These are phyloP conservation scores for Acipenser ruthenus DNA, from an alignment of 2,797 vertebrate species.

Conservation along the genomic window DNA sequence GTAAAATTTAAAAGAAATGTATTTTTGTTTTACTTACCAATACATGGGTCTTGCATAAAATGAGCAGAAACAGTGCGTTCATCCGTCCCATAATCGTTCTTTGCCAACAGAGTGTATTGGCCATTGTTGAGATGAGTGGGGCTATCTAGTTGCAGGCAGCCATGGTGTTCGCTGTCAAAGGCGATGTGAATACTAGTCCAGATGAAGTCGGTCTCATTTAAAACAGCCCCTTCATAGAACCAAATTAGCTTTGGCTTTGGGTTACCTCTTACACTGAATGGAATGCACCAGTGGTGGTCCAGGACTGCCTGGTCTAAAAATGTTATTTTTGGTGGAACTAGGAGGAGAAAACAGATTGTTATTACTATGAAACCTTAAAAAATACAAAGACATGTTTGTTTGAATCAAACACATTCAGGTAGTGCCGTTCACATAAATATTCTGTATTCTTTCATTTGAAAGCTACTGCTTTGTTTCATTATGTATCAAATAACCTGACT, in stretches of 20 bases:
- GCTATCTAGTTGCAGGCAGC: conserved; percentile 90
- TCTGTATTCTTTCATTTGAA: no score
- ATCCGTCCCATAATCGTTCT: conserved; percentile 71
- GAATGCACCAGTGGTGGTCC: conserved; percentile 97
- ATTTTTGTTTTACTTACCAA: conserved; percentile 53
- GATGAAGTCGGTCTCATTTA: conserved; percentile 78
- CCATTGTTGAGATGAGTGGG: conserved; percentile 95
- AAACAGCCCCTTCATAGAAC: conserved; percentile 60
- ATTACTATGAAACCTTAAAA: not conserved
- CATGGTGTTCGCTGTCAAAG: conserved; percentile 85
- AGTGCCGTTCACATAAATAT: no score
- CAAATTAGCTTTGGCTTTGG: conserved; percentile 74
- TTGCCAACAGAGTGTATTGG: conserved; percentile 75
- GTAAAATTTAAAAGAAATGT: not conserved
- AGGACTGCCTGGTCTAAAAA: conserved; percentile 80
- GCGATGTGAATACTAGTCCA: conserved; percentile 77
- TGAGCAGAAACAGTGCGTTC: conserved; percentile 72
- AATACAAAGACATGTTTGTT: no score
- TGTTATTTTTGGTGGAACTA: conserved; percentile 87
- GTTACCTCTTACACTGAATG: conserved; percentile 90
- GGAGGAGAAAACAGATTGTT: not conserved
- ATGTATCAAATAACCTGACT: no score
- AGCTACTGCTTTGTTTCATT: no score
- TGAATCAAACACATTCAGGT: no score
- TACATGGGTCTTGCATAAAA: conserved; percentile 81